Evolutionary conservation across 92 coral and sea anemone species (phyloP).

Genomic region (Palythoa caribaeorum): DNA sequence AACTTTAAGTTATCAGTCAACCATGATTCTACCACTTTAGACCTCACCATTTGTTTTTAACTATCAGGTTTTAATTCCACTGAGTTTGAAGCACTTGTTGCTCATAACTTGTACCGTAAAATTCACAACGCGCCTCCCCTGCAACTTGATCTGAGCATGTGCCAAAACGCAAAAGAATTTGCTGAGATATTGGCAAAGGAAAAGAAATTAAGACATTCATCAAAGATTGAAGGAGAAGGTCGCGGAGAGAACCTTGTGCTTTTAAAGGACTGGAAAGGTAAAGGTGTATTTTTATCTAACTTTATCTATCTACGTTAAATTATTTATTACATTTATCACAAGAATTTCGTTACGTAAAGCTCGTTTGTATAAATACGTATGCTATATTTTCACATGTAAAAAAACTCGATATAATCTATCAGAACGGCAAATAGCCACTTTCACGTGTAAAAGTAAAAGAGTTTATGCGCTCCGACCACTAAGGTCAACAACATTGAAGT

Average conservation of each 20-base stretch:
- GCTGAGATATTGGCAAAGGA: background rate
- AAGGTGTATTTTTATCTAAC: too few species aligned
- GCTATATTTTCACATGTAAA: too few species aligned
- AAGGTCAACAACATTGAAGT: too few species aligned
- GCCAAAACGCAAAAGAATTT: conserved; percentile 4
- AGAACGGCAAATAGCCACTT: too few species aligned
- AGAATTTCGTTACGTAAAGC: too few species aligned
- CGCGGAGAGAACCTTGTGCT: conserved; percentile 19
- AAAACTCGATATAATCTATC: too few species aligned
- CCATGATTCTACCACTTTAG: background rate
- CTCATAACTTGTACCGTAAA: background rate
- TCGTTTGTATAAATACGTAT: too few species aligned
- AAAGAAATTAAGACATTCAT: background rate
- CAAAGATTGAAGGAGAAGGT: background rate
- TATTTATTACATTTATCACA: too few species aligned
- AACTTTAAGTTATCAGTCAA: too few species aligned
- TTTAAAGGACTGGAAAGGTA: background rate
- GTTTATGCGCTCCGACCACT: too few species aligned
- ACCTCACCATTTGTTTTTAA: background rate
- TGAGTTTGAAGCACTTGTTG: conserved; percentile 10
- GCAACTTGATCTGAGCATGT: conserved; percentile 21
- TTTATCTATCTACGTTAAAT: too few species aligned
- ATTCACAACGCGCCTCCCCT: conserved; percentile 11
- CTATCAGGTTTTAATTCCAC: background rate
- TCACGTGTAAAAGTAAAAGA: too few species aligned